These are phyloP conservation scores for Pteropus rufus DNA, from an alignment of 2,797 vertebrate genomes.

Conservation along the genomic window DNA sequence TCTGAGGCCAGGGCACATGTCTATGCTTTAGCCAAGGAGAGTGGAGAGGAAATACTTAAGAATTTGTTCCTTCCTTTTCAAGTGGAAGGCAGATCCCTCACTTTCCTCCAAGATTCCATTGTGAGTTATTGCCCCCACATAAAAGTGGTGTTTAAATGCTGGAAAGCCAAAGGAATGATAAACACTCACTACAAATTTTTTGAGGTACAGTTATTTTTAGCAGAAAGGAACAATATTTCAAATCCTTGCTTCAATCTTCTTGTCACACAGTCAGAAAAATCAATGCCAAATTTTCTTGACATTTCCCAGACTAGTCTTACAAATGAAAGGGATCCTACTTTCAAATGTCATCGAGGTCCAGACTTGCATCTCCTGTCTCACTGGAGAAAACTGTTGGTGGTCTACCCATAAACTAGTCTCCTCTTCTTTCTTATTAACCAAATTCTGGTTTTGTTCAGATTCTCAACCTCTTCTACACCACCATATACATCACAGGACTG, in stretches of 20 bases:
- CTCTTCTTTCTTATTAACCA: background rate
- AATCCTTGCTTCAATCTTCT: background rate
- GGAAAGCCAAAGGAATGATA: conserved; percentile 36
- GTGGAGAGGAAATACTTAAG: background rate
- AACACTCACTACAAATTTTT: background rate
- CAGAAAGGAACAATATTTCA: conserved; percentile 48
- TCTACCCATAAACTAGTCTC: background rate
- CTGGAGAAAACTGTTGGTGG: background rate
- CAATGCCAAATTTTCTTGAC: background rate
- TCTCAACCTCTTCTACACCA: background rate
- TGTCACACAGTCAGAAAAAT: conserved; percentile 31
- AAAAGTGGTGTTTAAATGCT: conserved; percentile 7
- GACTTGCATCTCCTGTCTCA: background rate
- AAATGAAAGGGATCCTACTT: background rate
- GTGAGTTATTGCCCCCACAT: background rate
- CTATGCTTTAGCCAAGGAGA: background rate
- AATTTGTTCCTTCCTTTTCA: background rate
- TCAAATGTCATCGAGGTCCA: background rate
- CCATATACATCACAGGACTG: background rate
- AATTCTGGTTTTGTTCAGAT: background rate
- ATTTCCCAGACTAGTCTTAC: background rate
- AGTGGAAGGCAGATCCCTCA: background rate
- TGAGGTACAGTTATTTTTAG: conserved; percentile 37
- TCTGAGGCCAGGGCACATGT: background rate
- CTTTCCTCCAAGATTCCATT: background rate